phyloP scores from a whole-genome alignment of 1,140 invertebrate genomes.

The Drosophila gunungcola region DNA sequence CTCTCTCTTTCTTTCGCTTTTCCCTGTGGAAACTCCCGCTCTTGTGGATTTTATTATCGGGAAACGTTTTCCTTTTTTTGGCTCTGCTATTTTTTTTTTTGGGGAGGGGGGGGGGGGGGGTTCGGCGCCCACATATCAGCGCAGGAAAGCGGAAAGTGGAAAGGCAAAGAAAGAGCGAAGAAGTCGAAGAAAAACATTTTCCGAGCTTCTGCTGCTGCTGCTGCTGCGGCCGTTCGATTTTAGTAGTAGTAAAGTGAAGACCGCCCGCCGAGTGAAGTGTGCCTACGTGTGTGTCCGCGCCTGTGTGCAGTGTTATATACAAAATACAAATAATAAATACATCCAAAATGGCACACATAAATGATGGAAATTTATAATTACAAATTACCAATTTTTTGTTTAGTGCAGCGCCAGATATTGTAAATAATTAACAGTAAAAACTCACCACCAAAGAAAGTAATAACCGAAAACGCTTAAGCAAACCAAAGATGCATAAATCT shows the following conservation, averaged over 20 bases:
- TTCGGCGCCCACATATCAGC: slow-evolving; percentile 73
- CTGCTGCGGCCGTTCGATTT: slow-evolving; percentile 27
- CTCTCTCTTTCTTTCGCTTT: slow-evolving; percentile 16
- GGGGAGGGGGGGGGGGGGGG: no score
- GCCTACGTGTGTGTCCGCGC: slow-evolving; percentile 33
- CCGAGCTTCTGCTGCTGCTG: slow-evolving; percentile 63
- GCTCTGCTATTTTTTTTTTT: slow-evolving; percentile 49
- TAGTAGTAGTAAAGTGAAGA: slow-evolving; percentile 27
- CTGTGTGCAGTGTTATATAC: slow-evolving; percentile 21
- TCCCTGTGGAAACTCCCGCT: slow-evolving; percentile 38
- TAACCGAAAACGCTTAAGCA: slow-evolving; percentile 34
- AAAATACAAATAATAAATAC: slow-evolving; percentile 3
- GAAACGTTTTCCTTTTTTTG: slow-evolving; percentile 68
- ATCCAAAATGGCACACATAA: slow-evolving; percentile 11
- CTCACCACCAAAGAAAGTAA: slow-evolving; percentile 69
- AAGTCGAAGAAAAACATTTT: slow-evolving; percentile 62
- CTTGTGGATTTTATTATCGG: slow-evolving; percentile 71
- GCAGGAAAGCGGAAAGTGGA: slow-evolving; percentile 54
- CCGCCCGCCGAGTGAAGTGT: slow-evolving; percentile 53
- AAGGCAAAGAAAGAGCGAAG: slow-evolving; percentile 32
- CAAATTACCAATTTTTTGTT: slow-evolving; percentile 33
- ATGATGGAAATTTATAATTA: slow-evolving; percentile 3
- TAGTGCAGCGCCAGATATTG: slow-evolving; percentile 72
- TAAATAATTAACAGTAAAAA: slow-evolving; percentile 74
- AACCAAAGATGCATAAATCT: slow-evolving; percentile 43